Base-by-base conservation (phyloP, 1,140 invertebrate species). In the Bombus huntii region DNA sequence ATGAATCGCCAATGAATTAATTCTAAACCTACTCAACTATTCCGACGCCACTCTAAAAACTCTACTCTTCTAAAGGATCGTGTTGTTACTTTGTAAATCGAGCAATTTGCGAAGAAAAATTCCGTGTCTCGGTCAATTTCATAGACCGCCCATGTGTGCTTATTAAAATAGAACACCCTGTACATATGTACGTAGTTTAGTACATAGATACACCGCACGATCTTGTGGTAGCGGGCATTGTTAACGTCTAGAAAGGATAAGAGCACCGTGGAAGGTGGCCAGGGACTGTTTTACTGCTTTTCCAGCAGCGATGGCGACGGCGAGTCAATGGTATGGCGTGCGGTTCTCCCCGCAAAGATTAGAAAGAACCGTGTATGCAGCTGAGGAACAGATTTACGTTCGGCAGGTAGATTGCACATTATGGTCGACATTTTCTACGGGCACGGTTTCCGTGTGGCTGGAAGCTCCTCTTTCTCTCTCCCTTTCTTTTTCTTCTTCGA, bases 321-420 rank as follows among this genome's bases (percentile, higher is more conserved):
- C 44, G 47, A 87, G 78, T 76, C 81, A 79, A 88, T 73, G 80
- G 86, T 79, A 83, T 90, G 83, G 89, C 86, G 88, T 90, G 89
- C 76, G 80, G 81, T 77, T 75, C 80, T 34, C 12, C 66, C 85
- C 77, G 83, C 78, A 62, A 74, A 90, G 88, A 90, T 90, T 90
- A 90, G 82, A 83, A 72, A 57, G 83, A 66, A 81, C 72, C 70
- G 80, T 75, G 66, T 82, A 83, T 71, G 65, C 87, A 66, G 65
- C 79, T 79, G 88, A 90, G 86, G 31, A 90, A 88, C 81, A 82
- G 83, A 90, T 90, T 90, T 90, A 90, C 89, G 83, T 90, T 90
- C 87, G 89, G 81, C 89, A 86, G 83, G 76, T 86, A 85, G 86
- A 90, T 90, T 85, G 83, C 89, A 88, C 88, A 85, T 90, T 90